These are phyloP conservation scores for Euschistus heros DNA, from an alignment of 1,140 invertebrate genomes.

Conservation along the genomic window DNA sequence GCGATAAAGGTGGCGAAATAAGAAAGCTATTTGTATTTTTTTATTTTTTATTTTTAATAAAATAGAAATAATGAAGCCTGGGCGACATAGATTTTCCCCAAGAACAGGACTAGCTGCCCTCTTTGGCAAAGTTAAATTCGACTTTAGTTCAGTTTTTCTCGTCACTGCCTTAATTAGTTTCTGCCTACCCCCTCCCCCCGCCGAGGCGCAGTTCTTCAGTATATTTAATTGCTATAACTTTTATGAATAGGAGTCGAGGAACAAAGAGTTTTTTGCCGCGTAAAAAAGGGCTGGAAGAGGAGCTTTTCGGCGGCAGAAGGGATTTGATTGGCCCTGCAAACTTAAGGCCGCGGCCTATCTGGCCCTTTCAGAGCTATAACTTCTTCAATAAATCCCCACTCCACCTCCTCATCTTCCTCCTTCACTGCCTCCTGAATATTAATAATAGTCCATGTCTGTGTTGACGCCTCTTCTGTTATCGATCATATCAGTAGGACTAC, in stretches of 20 bases:
- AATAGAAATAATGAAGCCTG: too few relatives aligned
- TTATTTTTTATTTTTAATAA: too few relatives aligned
- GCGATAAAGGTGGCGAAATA: too few relatives aligned
- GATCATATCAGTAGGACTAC: not conserved
- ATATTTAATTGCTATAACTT: not conserved
- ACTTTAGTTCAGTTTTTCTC: constrained; percentile 5
- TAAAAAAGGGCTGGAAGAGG: not conserved
- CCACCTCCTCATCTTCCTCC: constrained; percentile 4
- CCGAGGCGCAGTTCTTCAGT: not conserved
- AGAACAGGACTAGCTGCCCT: not conserved
- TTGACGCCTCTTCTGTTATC: not conserved
- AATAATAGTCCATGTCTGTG: not conserved
- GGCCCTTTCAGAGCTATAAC: not conserved
- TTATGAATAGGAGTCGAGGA: not conserved
- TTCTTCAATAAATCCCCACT: constrained; percentile 8
- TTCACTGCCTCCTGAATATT: not conserved
- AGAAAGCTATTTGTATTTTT: too few relatives aligned
- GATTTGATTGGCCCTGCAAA: constrained; percentile 6
- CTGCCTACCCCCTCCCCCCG: not conserved
- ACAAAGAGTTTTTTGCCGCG: not conserved
- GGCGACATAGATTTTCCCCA: too few relatives aligned
- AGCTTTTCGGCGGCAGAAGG: not conserved
- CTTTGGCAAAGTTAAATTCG: constrained; percentile 10
- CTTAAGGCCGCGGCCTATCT: constrained; percentile 1
- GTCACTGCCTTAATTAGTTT: constrained; percentile 10